Evolutionary conservation across 2,113 vertebrate genomes (phyloP).

Genomic region (Butorides virescens): DNA sequence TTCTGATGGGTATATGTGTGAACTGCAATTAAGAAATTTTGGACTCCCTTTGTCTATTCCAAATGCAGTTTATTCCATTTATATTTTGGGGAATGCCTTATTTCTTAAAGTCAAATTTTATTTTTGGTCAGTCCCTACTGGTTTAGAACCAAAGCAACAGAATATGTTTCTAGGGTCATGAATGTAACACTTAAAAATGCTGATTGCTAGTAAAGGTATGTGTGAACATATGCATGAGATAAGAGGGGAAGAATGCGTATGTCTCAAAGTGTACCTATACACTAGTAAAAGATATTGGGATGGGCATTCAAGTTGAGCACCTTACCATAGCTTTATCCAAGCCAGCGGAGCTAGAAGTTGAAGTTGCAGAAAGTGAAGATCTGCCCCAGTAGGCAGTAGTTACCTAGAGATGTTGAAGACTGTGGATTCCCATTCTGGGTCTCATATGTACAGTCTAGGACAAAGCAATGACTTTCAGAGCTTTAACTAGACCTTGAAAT

Average conservation of each 20-base stretch:
- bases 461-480: neutral
- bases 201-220: neutral
- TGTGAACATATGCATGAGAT: neutral
- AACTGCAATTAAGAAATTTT: neutral
- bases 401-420: neutral
- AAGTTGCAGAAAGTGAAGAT: neutral
- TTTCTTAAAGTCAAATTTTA: neutral
- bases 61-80: neutral
- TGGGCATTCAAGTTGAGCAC: neutral
- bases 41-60: neutral
- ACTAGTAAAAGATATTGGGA: neutral
- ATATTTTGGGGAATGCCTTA: neutral
- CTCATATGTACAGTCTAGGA: neutral
- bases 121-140: neutral
- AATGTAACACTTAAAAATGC: neutral
- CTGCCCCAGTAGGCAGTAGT: neutral
- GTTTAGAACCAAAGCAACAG: neutral
- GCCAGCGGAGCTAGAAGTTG: neutral
- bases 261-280: neutral
- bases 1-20: neutral
- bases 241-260: neutral
- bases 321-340: neutral
- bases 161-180: neutral
- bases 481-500: slow-evolving; percentile 1
- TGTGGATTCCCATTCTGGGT: neutral